phyloP scores from a whole-genome alignment of 2,113 vertebrate genomes.

The Pachyramphus minor region DNA sequence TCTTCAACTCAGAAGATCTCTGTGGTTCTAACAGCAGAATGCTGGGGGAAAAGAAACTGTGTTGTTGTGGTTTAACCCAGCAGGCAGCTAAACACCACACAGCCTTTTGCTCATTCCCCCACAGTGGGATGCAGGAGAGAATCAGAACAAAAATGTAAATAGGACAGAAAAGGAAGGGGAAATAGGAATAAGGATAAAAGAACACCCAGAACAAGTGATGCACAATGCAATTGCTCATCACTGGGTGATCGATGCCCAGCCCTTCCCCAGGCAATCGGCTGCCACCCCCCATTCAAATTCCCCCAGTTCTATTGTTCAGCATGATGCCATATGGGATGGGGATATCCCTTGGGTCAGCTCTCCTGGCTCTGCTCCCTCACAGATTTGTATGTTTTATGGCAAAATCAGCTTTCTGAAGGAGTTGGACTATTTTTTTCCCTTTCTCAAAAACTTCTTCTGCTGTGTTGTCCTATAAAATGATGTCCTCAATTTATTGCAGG shows the following conservation, averaged over 20 bases:
- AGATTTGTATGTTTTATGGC: neutral
- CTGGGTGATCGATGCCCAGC: neutral
- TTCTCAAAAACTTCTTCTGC: neutral
- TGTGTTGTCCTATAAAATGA: neutral
- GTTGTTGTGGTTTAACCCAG: neutral
- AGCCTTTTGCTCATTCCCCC: fast-evolving
- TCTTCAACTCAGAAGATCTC: neutral
- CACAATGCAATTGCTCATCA: neutral
- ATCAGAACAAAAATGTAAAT: neutral
- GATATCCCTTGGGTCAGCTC: neutral
- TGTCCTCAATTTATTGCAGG: neutral
- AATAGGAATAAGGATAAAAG: neutral
- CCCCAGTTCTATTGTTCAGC: neutral
- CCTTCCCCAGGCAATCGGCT: neutral
- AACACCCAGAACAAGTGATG: neutral
- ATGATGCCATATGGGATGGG: neutral
- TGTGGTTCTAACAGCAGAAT: neutral
- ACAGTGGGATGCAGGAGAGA: neutral
- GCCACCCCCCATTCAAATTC: neutral
- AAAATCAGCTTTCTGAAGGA: neutral
- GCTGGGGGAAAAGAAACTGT: neutral
- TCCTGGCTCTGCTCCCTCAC: neutral
- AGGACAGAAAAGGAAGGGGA: neutral
- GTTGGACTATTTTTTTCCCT: neutral
- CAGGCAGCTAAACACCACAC: neutral